Evolutionary conservation across 2,113 vertebrate species (phyloP).

Genomic region (Chaetorhynchus papuensis): DNA sequence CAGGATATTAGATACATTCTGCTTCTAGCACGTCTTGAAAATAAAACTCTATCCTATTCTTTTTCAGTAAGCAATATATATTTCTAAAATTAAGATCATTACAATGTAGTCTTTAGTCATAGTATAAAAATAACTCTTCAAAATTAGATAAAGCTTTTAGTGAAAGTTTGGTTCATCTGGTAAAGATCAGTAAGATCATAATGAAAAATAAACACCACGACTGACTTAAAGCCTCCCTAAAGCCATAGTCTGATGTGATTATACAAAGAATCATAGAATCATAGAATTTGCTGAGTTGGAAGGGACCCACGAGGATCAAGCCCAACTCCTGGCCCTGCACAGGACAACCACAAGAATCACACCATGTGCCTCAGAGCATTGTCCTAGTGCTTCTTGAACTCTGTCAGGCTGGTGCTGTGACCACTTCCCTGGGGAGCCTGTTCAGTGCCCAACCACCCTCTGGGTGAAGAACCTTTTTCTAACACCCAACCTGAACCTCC

Average conservation of each 20-base stretch:
- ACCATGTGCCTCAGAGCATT: background rate
- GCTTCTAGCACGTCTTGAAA: background rate
- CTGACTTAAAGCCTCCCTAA: background rate
- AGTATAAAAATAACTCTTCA: slow-evolving; percentile 5
- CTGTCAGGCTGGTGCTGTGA: background rate
- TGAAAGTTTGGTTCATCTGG: slow-evolving; percentile 10
- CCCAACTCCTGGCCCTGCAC: background rate
- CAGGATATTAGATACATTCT: background rate
- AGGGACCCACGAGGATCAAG: background rate
- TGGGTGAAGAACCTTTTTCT: background rate
- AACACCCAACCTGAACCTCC: background rate
- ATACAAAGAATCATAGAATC: background rate
- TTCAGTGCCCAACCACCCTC: background rate
- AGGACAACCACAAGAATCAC: background rate
- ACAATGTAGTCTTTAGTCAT: background rate
- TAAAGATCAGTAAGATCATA: background rate
- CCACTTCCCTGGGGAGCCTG: background rate
- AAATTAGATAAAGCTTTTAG: slow-evolving; percentile 12
- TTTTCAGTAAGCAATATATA: background rate
- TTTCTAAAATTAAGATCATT: background rate
- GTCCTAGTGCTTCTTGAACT: background rate
- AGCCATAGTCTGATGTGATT: background rate
- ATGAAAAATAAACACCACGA: background rate
- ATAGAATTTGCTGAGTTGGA: background rate
- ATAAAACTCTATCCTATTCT: background rate